Base-by-base conservation (phyloP, 2,797 vertebrate genomes). In the Carapus acus region DNA sequence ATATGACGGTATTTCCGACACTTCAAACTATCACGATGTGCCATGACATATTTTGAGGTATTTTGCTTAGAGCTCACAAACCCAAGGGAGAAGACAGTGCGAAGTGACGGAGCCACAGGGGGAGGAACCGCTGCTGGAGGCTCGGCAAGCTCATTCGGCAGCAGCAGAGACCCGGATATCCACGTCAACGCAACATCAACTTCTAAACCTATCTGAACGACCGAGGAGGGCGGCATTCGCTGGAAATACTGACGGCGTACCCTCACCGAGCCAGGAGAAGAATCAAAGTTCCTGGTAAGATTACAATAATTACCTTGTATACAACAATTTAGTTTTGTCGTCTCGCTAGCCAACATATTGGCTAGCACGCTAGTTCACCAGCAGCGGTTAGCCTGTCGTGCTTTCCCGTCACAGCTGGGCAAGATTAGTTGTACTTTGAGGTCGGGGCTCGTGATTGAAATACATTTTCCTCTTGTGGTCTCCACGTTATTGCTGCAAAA, bases 341-440 rank as follows among this genome's bases (percentile, higher is more conserved):
- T 14, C 19, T 14, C 12, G 0, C 22, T 21, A 38, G 12, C 24
- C 16, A 45, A 62, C 31, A 8, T 27, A 4, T 27, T 5, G 2
- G 65, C 60, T 42, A 49, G 70, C 55, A 60, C 57, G 52, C 55
- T 42, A 57, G 47, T 2, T 15, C 3, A 2, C 34, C 34, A 36
- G 34, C 8, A 42, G 45, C 37, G 13, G 43, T 36, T 77, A 56
- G 59, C 76, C 55, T 36, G 18, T 40, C 51, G 41, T 12, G 44
- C 27, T 69, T 5, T 8, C 13, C 34, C 6, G 33, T 31, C 57
- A 66, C 73, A 78, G 67, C 79, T 76, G 74, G 61, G 34, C 13
- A 41, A 41, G 27, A 29, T 31, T 9, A 9, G n/a, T 13, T 45
- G 7, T 18, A 27, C 15, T 18, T 29, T 5, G 2, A 46, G 17